Base-by-base conservation (phyloP, 2,797 vertebrate genomes). In the Columba guinea region DNA sequence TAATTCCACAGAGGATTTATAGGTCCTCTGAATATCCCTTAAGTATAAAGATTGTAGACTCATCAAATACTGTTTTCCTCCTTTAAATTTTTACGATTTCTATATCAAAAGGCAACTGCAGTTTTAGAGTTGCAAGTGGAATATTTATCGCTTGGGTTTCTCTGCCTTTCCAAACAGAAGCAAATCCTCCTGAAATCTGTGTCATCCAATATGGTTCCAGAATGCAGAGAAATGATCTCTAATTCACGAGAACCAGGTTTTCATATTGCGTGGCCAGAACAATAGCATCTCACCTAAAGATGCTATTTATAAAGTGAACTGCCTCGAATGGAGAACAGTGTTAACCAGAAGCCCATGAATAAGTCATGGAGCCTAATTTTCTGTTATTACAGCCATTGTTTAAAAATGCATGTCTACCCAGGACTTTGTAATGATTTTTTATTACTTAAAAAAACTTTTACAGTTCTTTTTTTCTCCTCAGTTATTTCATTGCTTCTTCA, bases 291-390 rank as follows among this genome's bases (percentile, higher is more conserved):
- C 81, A 94, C 93, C 89, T 70, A 84, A 88, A 96, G 82, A 97
- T 90, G 75, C 95, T 96, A 51, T 97, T 97, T 97, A 87, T 96
- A 95, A 92, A 96, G 93, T 90, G 91, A 97, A 68, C 76, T 88
- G 91, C 94, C 92, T 94, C 93, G 94, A 88, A 84, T 70, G 87
- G 91, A 94, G 95, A 95, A 48, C 48, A 96, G 96, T 91, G 95
- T 97, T 97, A 97, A 97, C 95, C 97, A 97, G 97, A 94, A 97
- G 93, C 94, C 96, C 90, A 98, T 98, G 95, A 98, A 98, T 98
- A 97, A 98, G 92, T 97, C 86, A 98, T 98, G 95, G 96, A 90
- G 81, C 91, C 97, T 98, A 98, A 98, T 98, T 98, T 98, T 98
- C 97, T 53, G 13, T 98, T 98, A 98, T 98, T 96, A 97, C 93